Percentiles rank a stretch among this genome's conserved stretches.
Conservation (phyloP, 2,113 vertebrate genomes). For the Furnarius figulus region DNA sequence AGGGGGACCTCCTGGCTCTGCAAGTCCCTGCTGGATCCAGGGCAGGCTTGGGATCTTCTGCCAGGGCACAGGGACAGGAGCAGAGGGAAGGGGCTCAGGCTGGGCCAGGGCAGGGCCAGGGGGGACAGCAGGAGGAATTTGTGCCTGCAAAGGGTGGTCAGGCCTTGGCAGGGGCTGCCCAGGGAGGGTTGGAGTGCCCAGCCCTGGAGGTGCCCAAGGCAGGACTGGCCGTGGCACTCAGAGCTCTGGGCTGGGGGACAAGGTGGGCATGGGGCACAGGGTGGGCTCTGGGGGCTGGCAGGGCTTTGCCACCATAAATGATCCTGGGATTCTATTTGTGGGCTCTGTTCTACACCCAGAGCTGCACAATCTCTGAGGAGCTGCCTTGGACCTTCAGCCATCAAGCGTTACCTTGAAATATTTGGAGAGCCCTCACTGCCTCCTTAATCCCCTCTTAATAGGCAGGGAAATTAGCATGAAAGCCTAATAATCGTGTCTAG, state of each 20-base stretch:
- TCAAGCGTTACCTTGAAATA: neutral
- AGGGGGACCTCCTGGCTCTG: neutral
- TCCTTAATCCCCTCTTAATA: neutral
- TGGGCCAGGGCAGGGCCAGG: neutral
- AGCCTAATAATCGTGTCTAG: conserved; percentile 11
- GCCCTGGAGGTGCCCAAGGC: neutral
- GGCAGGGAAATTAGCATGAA: conserved; percentile 22
- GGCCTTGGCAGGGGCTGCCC: neutral
- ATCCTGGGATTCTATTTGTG: neutral
- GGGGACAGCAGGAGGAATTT: neutral
- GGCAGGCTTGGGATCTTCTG: neutral
- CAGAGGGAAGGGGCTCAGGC: neutral
- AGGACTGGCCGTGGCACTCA: neutral
- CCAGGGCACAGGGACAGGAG: neutral
- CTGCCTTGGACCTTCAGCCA: neutral
- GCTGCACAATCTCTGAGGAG: neutral
- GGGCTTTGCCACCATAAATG: rapidly evolving
- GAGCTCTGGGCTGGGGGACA: neutral
- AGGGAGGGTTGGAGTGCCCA: neutral
- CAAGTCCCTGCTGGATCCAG: neutral
- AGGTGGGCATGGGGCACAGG: neutral
- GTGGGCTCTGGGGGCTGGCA: neutral
- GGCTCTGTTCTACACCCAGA: neutral
- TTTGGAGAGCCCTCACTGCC: neutral
- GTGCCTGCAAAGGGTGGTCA: neutral